Conservation (phyloP, 2,113 vertebrate genomes). For the Xenotilapia longispinis region DNA sequence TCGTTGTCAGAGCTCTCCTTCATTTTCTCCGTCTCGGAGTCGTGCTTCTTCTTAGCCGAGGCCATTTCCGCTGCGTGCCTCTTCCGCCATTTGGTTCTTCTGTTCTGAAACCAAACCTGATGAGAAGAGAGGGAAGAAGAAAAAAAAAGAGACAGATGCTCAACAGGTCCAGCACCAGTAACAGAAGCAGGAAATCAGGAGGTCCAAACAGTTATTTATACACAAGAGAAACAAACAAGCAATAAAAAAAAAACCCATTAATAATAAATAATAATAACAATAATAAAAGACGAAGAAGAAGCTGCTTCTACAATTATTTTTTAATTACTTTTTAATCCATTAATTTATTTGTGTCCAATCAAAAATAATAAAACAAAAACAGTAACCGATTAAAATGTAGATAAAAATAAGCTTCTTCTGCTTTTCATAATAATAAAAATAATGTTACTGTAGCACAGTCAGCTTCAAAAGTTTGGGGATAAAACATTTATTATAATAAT, state of each 20-base stretch:
- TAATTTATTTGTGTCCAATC: not conserved
- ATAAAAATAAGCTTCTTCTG: not conserved
- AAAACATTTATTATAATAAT: not conserved
- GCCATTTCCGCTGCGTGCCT: constrained; percentile 97
- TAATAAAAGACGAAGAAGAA: not conserved
- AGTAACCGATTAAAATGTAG: not conserved
- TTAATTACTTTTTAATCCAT: not conserved
- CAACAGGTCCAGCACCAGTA: constrained; percentile 27
- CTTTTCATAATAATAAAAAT: not conserved
- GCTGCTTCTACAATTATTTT: not conserved
- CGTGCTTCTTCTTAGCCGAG: constrained; percentile 94
- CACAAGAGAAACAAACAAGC: not conserved
- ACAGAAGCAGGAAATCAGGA: not conserved
- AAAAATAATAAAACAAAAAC: not conserved
- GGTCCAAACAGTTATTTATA: not conserved
- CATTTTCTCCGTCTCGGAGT: constrained; percentile 95
- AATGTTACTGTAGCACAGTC: not conserved
- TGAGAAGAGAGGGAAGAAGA: not conserved
- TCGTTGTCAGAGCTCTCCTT: constrained; percentile 96
- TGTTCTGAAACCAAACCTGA: constrained; percentile 99
- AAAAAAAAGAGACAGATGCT: not conserved
- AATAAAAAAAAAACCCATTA: not conserved
- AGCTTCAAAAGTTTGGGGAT: not conserved
- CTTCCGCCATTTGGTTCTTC: constrained; percentile 96
- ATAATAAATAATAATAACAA: not conserved